Base-by-base conservation (phyloP, 2,888 invertebrate species). In the Emmelina monodactyla region DNA sequence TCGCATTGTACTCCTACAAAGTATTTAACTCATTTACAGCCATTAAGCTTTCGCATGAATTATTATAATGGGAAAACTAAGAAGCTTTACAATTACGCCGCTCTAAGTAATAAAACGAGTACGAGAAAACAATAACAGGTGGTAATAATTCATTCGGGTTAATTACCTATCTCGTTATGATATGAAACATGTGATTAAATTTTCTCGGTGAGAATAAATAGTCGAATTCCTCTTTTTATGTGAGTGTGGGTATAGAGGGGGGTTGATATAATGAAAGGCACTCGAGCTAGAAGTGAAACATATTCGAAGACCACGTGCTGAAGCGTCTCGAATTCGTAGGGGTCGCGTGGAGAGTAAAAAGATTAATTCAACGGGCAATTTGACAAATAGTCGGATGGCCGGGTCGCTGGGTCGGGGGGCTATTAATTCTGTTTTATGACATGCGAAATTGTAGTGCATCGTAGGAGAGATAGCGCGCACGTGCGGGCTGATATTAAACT, bases 361-460 rank as follows among this genome's bases (percentile, higher is more conserved):
- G 43, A 45, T 44, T 44, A 47, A 47, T 50, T 39, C 42, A 46
- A 44, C 46, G 48, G 35, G 48, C 50, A 45, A 50, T 52, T 50
- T 53, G 50, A 47, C 55, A 50, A 48, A 50, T 47, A 42, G 49
- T 41, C 37, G 36, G 34, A 32, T 19, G 42, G 35, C 15, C 16
- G 12, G 33, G 25, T 35, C 34, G 42, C 35, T n/a, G n/a, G n/a
- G 37, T 40, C 35, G 25, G 33, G 40, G 34, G 47, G 51, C 58
- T 64, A 73, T 72, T 76, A 68, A 76, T 78, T 70, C 57, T 65
- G 64, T 63, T 78, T 76, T 76, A 78, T 78, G 78, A 78, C 76
- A 76, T 75, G 73, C 73, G 65, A 75, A 76, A 78, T 76, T 75
- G 58, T 67, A 65, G 75, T 71, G 72, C 69, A 69, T 14, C 6